phyloP scores from a whole-genome alignment of 2,797 vertebrate genomes.

The Gallinago solitaria region DNA sequence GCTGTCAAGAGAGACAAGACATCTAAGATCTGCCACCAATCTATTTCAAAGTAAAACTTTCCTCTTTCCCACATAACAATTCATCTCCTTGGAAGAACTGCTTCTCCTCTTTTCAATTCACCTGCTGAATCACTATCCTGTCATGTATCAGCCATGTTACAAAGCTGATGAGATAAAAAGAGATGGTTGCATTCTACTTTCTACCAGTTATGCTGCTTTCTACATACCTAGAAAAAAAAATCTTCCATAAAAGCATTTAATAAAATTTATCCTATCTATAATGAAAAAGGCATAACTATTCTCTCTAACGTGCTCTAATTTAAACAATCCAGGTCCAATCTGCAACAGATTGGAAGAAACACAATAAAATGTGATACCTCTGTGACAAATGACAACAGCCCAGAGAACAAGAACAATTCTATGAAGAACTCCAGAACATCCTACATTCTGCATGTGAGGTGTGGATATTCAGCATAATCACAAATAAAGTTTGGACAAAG shows the following conservation, averaged over 20 bases:
- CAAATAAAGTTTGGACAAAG: not conserved
- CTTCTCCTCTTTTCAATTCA: not conserved
- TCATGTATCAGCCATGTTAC: not conserved
- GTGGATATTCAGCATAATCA: not conserved
- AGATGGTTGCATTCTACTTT: not conserved
- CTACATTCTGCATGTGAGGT: not conserved
- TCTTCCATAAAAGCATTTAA: not conserved
- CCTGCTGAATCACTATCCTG: not conserved
- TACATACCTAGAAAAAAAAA: not conserved
- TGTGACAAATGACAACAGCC: conserved; percentile 33
- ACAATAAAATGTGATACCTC: conserved; percentile 22
- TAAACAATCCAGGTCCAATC: not conserved
- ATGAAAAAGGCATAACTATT: not conserved
- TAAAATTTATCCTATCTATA: not conserved
- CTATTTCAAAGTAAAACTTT: not conserved
- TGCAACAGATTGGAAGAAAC: not conserved
- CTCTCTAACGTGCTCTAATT: not conserved
- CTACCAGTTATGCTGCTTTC: not conserved
- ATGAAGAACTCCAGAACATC: not conserved
- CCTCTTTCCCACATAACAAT: not conserved
- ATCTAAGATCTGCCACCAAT: not conserved
- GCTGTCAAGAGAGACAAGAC: not conserved
- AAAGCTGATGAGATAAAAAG: not conserved
- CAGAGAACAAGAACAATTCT: not conserved
- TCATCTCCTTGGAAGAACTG: not conserved